A percentile compares a stretch with the other conserved stretches of the same genome.
Conservation (phyloP, 2,797 vertebrate species). For the Micrastur ruficollis region DNA sequence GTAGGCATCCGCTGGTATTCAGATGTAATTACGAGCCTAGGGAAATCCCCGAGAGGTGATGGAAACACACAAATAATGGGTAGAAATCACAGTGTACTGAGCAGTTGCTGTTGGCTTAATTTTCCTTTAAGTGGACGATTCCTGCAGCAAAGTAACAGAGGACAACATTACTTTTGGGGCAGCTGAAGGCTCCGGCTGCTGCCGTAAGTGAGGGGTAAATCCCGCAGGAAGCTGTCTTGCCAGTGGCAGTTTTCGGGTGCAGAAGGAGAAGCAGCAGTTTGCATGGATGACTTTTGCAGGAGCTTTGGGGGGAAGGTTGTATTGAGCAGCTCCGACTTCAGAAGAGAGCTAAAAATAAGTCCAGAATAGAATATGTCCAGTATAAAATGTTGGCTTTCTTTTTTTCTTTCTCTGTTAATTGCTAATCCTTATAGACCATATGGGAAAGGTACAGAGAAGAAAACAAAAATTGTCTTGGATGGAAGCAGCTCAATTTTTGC, state of each 20-base stretch:
- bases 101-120: not conserved
- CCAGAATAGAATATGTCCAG: not conserved
- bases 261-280: not conserved
- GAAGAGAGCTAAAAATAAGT: not conserved
- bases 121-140: not conserved
- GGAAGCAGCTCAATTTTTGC: not conserved
- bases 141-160: not conserved
- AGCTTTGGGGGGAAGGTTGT: not conserved
- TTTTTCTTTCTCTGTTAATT: not conserved
- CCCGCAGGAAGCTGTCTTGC: not conserved
- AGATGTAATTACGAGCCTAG: accelerated
- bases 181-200: not conserved
- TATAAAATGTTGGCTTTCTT: not conserved
- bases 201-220: not conserved
- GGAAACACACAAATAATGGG: not conserved
- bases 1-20: not conserved
- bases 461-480: not conserved
- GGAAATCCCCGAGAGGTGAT: not conserved
- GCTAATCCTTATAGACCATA: not conserved
- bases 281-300: not conserved
- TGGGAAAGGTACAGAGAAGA: not conserved
- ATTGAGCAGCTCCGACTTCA: not conserved
- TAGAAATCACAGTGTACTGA: not conserved
- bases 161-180: not conserved
- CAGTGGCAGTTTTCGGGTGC: not conserved